Percentiles rank a stretch among this genome's conserved stretches.
phyloP scores from a whole-genome alignment of 2,888 invertebrate genomes.

The Chironomus riparius region DNA sequence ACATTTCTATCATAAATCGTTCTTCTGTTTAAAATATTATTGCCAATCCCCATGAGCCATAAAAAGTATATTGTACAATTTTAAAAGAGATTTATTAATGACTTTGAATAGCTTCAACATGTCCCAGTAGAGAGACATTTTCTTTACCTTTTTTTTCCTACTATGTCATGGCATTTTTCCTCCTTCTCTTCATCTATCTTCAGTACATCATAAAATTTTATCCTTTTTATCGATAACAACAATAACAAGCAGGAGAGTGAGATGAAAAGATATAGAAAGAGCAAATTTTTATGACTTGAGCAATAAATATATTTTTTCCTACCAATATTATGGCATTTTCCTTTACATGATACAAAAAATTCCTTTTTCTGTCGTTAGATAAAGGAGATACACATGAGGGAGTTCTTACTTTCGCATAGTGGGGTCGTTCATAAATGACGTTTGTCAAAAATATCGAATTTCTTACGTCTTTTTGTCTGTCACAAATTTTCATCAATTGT shows the following conservation, averaged over 20 bases:
- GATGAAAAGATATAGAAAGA: not conserved
- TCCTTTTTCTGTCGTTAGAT: not conserved
- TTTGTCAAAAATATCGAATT: no score
- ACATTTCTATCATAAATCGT: not conserved
- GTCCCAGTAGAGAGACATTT: not conserved
- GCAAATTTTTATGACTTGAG: slow-evolving; percentile 1
- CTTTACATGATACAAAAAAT: no score
- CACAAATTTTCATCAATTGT: no score
- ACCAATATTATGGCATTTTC: not conserved
- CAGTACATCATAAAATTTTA: slow-evolving; percentile 6
- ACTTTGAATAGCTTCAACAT: not conserved
- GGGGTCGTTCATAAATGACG: no score
- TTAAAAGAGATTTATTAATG: slow-evolving; percentile 1
- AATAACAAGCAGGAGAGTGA: not conserved
- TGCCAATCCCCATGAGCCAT: not conserved
- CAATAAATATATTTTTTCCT: not conserved
- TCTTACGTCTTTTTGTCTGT: no score
- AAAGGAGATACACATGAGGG: not conserved
- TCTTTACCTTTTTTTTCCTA: not conserved
- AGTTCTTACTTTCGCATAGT: not conserved
- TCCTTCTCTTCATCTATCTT: not conserved
- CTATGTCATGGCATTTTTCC: not conserved
- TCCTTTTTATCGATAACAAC: not conserved
- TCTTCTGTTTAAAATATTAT: not conserved
- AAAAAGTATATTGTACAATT: not conserved